These are phyloP conservation scores for Trididemnum miniatum DNA, from an alignment of 23 tunicate species.

Conservation along the genomic window DNA sequence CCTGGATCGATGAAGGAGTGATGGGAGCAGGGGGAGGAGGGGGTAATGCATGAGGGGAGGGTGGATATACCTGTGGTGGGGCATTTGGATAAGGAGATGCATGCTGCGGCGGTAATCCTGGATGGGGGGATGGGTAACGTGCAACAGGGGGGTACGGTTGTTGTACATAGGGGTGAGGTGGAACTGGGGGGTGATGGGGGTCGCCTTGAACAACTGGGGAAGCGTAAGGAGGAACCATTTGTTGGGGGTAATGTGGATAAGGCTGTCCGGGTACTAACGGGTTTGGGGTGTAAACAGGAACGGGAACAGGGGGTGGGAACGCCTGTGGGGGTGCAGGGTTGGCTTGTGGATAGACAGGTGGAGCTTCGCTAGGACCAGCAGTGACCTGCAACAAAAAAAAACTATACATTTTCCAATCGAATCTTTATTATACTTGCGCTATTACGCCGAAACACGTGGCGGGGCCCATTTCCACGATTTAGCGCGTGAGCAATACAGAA, in stretches of 20 bases:
- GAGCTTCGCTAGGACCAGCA: not conserved
- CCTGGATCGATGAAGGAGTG: conserved; percentile 41
- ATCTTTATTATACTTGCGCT: too few relatives aligned
- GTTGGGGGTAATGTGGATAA: conserved; percentile 38
- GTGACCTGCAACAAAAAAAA: not conserved
- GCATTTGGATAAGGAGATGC: conserved; percentile 15
- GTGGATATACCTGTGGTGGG: conserved; percentile 50
- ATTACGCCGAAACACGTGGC: too few relatives aligned
- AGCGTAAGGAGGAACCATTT: conserved; percentile 23
- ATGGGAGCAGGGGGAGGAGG: conserved; percentile 37
- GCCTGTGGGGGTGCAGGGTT: not conserved
- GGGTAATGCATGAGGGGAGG: conserved; percentile 36
- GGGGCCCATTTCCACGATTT: too few relatives aligned
- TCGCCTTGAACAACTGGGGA: conserved; percentile 17
- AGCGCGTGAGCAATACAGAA: too few relatives aligned
- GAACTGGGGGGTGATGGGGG: conserved; percentile 45
- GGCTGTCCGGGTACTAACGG: conserved; percentile 15
- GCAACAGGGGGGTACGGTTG: conserved; percentile 38
- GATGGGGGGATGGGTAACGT: conserved; percentile 39
- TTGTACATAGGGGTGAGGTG: conserved; percentile 29
- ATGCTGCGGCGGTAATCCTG: conserved; percentile 42
- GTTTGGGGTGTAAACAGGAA: conserved; percentile 18
- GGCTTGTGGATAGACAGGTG: not conserved
- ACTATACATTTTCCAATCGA: too few relatives aligned
- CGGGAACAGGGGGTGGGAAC: conserved; percentile 1